Evolutionary conservation across 1,140 invertebrate genomes (phyloP), one percentile per base, ranked within the genome.

Genomic region (Temnothorax nylanderi): DNA sequence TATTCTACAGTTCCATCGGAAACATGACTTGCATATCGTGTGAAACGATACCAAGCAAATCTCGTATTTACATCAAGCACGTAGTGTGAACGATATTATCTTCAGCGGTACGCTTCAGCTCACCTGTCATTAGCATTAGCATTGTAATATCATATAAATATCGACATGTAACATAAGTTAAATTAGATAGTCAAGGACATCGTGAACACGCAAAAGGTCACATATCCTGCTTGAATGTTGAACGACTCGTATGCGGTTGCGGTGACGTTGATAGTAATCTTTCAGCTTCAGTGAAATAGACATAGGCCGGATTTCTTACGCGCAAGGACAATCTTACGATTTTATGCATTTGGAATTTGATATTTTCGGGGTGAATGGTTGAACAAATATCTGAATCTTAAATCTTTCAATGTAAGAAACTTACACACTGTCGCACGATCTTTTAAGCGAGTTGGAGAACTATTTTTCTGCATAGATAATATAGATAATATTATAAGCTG

Each of bases 121-220:
- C 60, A 60, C 44, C 13, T 80, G 51, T 82, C 49, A 82, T 72
- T 54, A 80, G 10, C 44, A 80, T 67, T 71, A 71, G 18, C 65
- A 56, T 82, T 82, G 11, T 58, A 74, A 49, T 58, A 56, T 44
- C 44, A 34, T 47, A 47, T 47, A 34, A 18, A 74, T 58, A 82
- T 74, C 67, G 67, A 82, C 37, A 34, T 65, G 3, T 49, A 65
- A 72, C 37, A 34, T 16, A 41, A 44, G 67, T 47, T 58, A 47
- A 41, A 82, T 58, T 44, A 34, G 37, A 82, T 47, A n/a, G 21
- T 26, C 67, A 74, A 82, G 67, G 80, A 47, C 67, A 13, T 10
- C n/a, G n/a, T 13, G 16, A 2, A 37, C 62, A 56, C 10, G 51
- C 34, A 18, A 82, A 82, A 82, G 51, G 67, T 82, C 80, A 60